Base-by-base conservation (phyloP, 2,888 invertebrate species). In the Deroplatys truncata region DNA sequence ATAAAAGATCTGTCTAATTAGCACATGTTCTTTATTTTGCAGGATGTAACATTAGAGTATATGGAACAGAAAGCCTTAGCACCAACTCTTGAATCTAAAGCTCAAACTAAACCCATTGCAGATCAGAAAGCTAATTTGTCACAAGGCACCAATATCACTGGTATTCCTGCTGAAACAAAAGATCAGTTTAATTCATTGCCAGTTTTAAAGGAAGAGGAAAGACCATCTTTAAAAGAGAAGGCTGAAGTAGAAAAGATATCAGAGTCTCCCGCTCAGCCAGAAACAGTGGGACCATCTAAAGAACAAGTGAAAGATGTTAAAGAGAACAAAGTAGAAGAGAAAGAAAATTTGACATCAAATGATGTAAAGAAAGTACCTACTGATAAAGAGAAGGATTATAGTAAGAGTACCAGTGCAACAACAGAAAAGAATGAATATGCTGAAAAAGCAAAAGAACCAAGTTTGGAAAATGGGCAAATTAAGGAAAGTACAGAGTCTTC, bases 41-140 rank as follows among this genome's bases (percentile, higher is more conserved):
- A 87, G 87, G 87, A 87, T 82, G 87, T 87, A 43, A 87, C 87
- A 13, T 35, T 87, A 29, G 35, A 72, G 28, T 85, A 84, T 28
- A 43, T 85, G 20, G 72, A 88, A 82, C 29, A 85, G 25, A 84
- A 72, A 72, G 25, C 56, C 25, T 72, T 72, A 25, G 56, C 56
- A 72, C 56, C 56, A 20, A 25, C 25, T 72, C 25, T 72, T 16
- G 56, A 72, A 20, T 72, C 56, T 72, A 72, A 72, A 72, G 7
- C 25, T 25, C 56, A 72, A 72, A 25, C 20, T 72, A 72, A 16
- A 49, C n/a, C 35, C 29, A 1, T 25, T 82, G 88, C 25, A 7
- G 88, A 88, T 25, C 29, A 35, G n/a, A 20, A 82, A 31, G 20
- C 82, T n/a, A 82, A 25, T 72, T 16, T 25, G 20, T 5, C 25